phyloP scores from a whole-genome alignment of 2,888 invertebrate species.

The Chirona hameri region DNA sequence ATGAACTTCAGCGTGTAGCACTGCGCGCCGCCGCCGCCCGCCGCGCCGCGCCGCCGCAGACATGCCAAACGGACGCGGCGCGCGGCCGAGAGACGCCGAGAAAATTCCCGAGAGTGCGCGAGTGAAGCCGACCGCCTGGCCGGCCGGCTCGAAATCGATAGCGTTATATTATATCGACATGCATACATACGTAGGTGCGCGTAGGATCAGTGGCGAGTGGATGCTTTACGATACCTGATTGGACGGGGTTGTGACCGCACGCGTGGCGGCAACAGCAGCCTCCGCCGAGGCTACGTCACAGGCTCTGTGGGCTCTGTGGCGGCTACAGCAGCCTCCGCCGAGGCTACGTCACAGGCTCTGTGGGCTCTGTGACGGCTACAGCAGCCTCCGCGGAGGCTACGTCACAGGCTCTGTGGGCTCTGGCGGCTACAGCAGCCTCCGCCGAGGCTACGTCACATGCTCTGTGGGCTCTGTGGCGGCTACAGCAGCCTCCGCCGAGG shows the following conservation, averaged over 20 bases:
- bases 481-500: no score
- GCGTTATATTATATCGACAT: background rate
- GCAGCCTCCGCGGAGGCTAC: no score
- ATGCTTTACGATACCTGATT: background rate
- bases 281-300: background rate
- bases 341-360: no score
- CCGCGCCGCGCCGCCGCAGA: background rate
- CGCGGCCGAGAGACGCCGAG: background rate
- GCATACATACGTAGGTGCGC: background rate
- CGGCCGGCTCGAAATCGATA: background rate
- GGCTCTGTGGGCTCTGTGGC: no score
- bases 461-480: no score
- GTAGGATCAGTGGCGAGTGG: background rate
- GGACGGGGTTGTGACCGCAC: background rate
- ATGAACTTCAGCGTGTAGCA: conserved; percentile 26
- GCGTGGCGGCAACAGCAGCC: background rate
- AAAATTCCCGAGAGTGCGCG: background rate
- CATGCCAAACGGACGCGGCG: background rate
- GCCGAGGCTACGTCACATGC: no score
- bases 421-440: no score
- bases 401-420: no score
- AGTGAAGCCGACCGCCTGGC: background rate
- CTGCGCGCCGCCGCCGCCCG: background rate
- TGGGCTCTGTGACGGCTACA: no score
- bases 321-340: no score